Percentiles rank a stretch among this genome's conserved stretches.
These are phyloP conservation scores for Tragelaphus strepsiceros DNA, from an alignment of 2,113 vertebrate species.

Conservation along the genomic window DNA sequence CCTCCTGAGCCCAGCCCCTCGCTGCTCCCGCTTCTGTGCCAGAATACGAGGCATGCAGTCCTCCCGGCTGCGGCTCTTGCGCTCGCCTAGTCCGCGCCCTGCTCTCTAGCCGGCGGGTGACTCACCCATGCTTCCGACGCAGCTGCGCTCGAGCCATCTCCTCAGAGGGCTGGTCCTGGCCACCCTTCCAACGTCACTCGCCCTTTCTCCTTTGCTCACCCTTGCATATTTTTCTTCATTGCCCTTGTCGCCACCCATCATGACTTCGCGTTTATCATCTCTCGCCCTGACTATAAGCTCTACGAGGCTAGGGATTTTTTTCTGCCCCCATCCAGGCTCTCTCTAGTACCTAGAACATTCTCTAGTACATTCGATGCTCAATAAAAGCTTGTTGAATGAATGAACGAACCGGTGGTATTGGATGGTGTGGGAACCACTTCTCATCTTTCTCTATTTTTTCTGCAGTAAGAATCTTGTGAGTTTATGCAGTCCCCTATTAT, in stretches of 20 bases:
- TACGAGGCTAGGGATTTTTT: not conserved
- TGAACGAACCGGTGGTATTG: not conserved
- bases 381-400: not conserved
- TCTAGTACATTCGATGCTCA: not conserved
- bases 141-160: not conserved
- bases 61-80: not conserved
- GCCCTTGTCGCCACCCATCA: too few relatives aligned
- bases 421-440: not conserved
- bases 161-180: not conserved
- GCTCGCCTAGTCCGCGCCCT: fast-evolving
- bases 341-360: not conserved
- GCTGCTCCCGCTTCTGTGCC: not conserved
- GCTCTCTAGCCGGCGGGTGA: fast-evolving
- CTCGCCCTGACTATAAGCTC: not conserved
- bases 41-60: too few relatives aligned
- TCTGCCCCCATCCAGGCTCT: not conserved
- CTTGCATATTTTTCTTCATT: not conserved
- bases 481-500: not conserved
- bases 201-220: not conserved
- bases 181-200: not conserved
- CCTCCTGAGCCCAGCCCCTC: too few relatives aligned
- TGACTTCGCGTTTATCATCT: not conserved
- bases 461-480: not conserved
- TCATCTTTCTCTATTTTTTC: not conserved
- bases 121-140: not conserved